A percentile compares a stretch with the other conserved stretches of the same genome.
These are phyloP conservation scores for Idaea aversata DNA, from an alignment of 2,888 invertebrate species.

Conservation along the genomic window DNA sequence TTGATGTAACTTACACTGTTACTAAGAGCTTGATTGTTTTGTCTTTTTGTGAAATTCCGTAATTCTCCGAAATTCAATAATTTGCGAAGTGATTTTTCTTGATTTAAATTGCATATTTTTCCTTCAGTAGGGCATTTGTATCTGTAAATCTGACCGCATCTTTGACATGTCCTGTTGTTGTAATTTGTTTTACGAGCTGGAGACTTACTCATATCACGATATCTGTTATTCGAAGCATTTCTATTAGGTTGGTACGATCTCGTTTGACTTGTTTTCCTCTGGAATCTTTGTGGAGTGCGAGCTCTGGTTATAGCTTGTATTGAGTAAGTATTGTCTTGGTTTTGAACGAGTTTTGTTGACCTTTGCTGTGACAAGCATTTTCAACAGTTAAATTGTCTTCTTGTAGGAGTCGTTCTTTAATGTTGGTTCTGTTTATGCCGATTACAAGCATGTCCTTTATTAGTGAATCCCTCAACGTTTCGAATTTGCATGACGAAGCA, in stretches of 20 bases:
- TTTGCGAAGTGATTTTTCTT: constrained; percentile 3
- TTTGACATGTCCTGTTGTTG: neutral
- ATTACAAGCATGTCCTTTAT: constrained; percentile 12
- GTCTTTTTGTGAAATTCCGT: neutral
- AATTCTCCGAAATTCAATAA: no score
- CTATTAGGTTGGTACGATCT: neutral
- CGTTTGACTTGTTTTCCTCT: constrained; percentile 1
- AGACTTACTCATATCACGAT: no score
- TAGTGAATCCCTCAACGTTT: constrained; percentile 8
- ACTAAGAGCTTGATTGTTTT: neutral
- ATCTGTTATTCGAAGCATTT: no score
- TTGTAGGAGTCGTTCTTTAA: constrained; percentile 12
- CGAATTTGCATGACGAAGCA: constrained; percentile 10
- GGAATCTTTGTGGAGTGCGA: neutral
- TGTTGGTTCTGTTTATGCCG: constrained; percentile 8
- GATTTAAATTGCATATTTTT: neutral
- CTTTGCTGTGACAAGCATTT: constrained; percentile 5
- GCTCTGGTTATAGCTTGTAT: neutral
- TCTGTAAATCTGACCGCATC: neutral
- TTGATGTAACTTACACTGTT: constrained; percentile 2
- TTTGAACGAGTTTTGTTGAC: neutral
- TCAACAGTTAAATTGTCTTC: constrained; percentile 6
- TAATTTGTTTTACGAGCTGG: no score
- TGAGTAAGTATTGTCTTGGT: neutral
- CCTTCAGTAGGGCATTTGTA: constrained; percentile 2